Evolutionary conservation across 2,797 vertebrate species (phyloP).

Genomic region (Pangasius larnaudii): DNA sequence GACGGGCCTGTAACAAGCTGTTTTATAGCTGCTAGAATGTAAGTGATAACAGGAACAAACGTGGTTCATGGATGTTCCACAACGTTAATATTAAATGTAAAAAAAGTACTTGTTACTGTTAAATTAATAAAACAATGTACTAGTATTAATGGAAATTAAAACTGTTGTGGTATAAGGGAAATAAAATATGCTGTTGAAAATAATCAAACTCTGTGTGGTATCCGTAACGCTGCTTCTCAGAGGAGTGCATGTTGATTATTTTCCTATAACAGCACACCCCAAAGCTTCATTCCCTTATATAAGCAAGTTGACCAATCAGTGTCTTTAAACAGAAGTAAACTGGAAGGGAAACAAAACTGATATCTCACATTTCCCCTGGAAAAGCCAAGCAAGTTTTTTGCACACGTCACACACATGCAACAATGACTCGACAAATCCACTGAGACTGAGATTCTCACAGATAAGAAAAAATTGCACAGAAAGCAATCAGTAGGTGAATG

Average conservation of each 20-base stretch:
- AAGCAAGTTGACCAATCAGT: neutral
- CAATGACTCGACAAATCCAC: neutral
- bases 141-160: neutral
- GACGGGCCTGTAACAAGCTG: neutral
- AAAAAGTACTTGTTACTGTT: neutral
- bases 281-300: neutral
- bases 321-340: neutral
- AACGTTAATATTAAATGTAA: neutral
- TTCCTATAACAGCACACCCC: neutral
- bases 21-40: neutral
- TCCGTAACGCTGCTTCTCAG: neutral
- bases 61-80: neutral
- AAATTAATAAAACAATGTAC: neutral
- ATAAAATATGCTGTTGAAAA: neutral
- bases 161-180: neutral
- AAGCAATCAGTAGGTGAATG: conserved; percentile 6
- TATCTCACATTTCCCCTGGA: neutral
- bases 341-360: neutral
- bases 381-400: neutral
- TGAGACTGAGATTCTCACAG: neutral
- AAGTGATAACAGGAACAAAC: neutral
- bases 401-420: neutral
- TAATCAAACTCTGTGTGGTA: neutral
- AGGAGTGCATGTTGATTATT: neutral
- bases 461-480: neutral